Percentiles rank a stretch among this genome's conserved stretches.
phyloP scores from a whole-genome alignment of 2,797 vertebrate genomes.

The Aplochiton taeniatus region DNA sequence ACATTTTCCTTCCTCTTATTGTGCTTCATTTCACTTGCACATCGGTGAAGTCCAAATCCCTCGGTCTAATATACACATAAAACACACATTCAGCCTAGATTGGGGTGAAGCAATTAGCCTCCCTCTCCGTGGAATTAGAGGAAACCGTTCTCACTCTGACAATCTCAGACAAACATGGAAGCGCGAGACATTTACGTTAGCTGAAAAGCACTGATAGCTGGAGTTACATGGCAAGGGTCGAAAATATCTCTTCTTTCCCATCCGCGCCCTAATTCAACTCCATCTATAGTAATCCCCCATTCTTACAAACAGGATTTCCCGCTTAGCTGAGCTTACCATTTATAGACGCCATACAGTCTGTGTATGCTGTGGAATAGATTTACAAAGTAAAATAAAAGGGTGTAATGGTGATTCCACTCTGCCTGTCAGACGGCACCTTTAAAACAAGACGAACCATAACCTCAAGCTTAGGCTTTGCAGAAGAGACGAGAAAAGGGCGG shows the following conservation, averaged over 20 bases:
- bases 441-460: neutral
- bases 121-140: slow-evolving; percentile 56
- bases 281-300: slow-evolving; percentile 57
- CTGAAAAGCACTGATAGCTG: slow-evolving; percentile 54
- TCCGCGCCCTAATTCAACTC: slow-evolving; percentile 50
- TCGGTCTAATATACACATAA: neutral
- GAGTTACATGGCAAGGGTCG: slow-evolving; percentile 56
- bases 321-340: slow-evolving; percentile 54
- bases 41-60: neutral
- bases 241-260: slow-evolving; percentile 13
- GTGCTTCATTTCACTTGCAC: too few relatives aligned
- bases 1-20: too few relatives aligned
- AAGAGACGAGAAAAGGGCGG: neutral
- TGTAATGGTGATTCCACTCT: slow-evolving; percentile 14
- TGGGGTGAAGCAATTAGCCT: slow-evolving; percentile 59
- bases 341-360: slow-evolving; percentile 18
- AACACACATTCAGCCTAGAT: slow-evolving; percentile 42
- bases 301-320: slow-evolving; percentile 41
- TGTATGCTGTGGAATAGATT: slow-evolving; percentile 21
- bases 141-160: slow-evolving; percentile 35
- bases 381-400: slow-evolving; percentile 2
- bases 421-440: slow-evolving; percentile 10
- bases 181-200: slow-evolving; percentile 50
- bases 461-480: neutral
- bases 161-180: slow-evolving; percentile 55